Evolutionary conservation across 2,113 vertebrate species (phyloP), one percentile per base, ranked within the genome.

Genomic region (Archilochus colubris): DNA sequence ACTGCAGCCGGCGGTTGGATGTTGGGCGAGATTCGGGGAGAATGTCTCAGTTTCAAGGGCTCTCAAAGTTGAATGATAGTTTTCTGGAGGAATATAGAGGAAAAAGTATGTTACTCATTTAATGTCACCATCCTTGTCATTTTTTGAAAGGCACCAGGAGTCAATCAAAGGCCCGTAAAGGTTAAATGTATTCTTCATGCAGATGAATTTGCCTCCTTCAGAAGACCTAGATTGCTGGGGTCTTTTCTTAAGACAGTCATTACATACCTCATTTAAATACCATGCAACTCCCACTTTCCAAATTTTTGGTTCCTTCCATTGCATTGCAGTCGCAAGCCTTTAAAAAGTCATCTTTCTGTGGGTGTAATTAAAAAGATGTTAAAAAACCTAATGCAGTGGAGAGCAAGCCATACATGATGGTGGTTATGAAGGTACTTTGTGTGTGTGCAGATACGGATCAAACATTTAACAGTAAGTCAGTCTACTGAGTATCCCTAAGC

Each of bases 361-460:
- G 74, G 28, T 1, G 2, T 58, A 31, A 50, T 13, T 53, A 25
- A 48, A 58, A 74, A 31, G 27, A 20, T 36, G 27, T 23, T 54
- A 14, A 75, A 27, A 7, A 40, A 2, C 1, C 2, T 15, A 5
- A 6, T 13, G 9, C 30, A 33, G 20, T 31, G 31, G n/a, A n/a
- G 62, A 81, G 27, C 3, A 28, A 54, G 40, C 27, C 17, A 1
- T n/a, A 27, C 2, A 1, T 25, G 20, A 68, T 75, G 4, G 73
- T 50, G 44, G 14, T 53, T 59, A 12, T 23, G 46, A 74, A 74
- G 59, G 57, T 55, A 25, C 12, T 73, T 76, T 66, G 22, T 18
- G 43, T 57, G 46, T 68, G 12, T 10, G 3, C 27, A 30, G 8
- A 33, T 18, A 59, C 4, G 4, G 5, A 8, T 11, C 7, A 40